phyloP scores from a whole-genome alignment of 2,113 vertebrate species.

The Thunnus maccoyii region DNA sequence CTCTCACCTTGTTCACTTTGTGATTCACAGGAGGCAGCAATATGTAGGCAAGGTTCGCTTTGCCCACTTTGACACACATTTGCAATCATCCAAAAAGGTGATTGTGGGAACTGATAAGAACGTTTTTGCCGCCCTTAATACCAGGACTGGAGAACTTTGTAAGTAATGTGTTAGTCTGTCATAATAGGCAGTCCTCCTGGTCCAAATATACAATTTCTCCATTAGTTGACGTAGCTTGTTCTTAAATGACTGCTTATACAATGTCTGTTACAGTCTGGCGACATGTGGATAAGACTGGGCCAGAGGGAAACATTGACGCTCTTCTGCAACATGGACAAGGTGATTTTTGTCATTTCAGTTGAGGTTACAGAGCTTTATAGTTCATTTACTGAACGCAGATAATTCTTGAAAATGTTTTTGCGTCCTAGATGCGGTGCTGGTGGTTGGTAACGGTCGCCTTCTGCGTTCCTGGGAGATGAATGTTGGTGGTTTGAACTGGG shows the following conservation, averaged over 20 bases:
- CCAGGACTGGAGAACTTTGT: slow-evolving; percentile 93
- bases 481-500: slow-evolving; percentile 96
- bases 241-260: background rate
- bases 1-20: background rate
- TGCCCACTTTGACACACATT: slow-evolving; percentile 89
- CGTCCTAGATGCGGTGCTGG: slow-evolving; percentile 89
- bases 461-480: slow-evolving; percentile 96
- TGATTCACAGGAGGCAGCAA: slow-evolving; percentile 90
- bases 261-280: slow-evolving; percentile 90
- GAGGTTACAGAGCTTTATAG: background rate
- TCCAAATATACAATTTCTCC: background rate
- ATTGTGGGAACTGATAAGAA: slow-evolving; percentile 94
- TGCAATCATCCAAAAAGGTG: slow-evolving; percentile 94
- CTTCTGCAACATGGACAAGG: slow-evolving; percentile 93
- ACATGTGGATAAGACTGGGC: slow-evolving; percentile 92
- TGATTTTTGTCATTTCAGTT: slow-evolving; percentile 57
- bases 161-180: slow-evolving; percentile 75
- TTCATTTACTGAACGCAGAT: background rate
- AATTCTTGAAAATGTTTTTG: background rate
- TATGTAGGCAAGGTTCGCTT: slow-evolving; percentile 95
- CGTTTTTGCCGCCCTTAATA: slow-evolving; percentile 92
- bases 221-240: background rate
- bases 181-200: background rate
- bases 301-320: slow-evolving; percentile 90
- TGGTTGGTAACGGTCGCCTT: slow-evolving; percentile 90